These are phyloP conservation scores for Dicranocentrus wangi DNA, from an alignment of 2,888 invertebrate species.

Conservation along the genomic window DNA sequence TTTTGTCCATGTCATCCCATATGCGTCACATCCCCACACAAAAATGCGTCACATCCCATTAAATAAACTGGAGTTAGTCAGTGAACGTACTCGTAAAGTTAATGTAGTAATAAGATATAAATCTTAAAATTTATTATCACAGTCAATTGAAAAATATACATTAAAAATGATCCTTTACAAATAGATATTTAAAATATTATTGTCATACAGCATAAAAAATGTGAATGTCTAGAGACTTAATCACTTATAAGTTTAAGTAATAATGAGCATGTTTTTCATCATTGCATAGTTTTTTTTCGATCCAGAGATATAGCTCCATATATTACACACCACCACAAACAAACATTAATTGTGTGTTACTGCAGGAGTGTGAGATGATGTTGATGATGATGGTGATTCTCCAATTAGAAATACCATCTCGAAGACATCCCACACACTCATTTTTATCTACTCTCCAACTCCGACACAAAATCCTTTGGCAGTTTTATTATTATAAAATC, in stretches of 20 bases:
- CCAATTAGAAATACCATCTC: background rate
- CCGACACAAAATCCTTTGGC: slow-evolving; percentile 8
- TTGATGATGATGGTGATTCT: background rate
- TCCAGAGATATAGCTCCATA: slow-evolving; percentile 1
- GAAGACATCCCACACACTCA: background rate
- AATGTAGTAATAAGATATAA: background rate
- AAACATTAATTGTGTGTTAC: background rate
- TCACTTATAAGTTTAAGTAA: slow-evolving; percentile 31
- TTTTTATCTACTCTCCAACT: background rate
- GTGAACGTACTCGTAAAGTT: too few species aligned
- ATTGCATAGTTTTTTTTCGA: slow-evolving; percentile 42
- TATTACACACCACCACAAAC: background rate
- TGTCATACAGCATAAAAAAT: slow-evolving; percentile 22
- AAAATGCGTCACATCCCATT: too few species aligned
- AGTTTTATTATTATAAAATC: slow-evolving; percentile 13
- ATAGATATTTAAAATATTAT: slow-evolving; percentile 10
- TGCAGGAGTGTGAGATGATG: background rate
- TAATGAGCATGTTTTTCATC: slow-evolving; percentile 57
- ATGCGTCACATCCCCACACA: too few species aligned
- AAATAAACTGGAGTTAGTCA: too few species aligned
- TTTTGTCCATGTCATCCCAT: too few species aligned
- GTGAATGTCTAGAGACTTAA: slow-evolving; percentile 23
- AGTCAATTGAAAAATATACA: slow-evolving; percentile 59
- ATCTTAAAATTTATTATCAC: slow-evolving; percentile 57
- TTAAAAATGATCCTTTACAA: slow-evolving; percentile 55